Percentiles rank a stretch among this genome's conserved stretches.
Conservation (phyloP, 2,888 invertebrate genomes). For the Drosophila falleni region DNA sequence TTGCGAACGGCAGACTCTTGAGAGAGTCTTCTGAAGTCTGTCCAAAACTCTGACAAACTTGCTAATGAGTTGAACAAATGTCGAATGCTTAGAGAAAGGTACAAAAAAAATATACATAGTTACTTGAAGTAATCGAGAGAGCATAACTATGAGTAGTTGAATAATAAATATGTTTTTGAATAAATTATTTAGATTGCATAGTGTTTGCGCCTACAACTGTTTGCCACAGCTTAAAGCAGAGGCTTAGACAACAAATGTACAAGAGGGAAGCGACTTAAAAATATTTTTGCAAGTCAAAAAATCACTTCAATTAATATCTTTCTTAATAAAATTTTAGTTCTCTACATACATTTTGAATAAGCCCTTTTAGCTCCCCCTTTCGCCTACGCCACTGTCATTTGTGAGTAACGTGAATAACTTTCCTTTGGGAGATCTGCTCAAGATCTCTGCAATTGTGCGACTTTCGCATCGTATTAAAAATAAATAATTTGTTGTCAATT, state of each 20-base stretch:
- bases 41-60: conserved; percentile 7
- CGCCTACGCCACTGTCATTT: not conserved
- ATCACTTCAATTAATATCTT: not conserved
- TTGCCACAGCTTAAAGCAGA: conserved; percentile 2
- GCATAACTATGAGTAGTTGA: not conserved
- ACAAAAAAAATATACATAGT: not conserved
- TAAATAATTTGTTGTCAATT: conserved; percentile 75
- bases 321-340: not conserved
- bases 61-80: conserved; percentile 59
- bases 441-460: conserved; percentile 43
- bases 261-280: not conserved
- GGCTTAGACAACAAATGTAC: not conserved
- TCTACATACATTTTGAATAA: not conserved
- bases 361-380: not conserved
- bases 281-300: not conserved
- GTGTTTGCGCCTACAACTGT: conserved; percentile 2
- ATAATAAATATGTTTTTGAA: conserved; percentile 3
- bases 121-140: conserved; percentile 6
- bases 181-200: conserved; percentile 8
- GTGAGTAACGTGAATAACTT: conserved; percentile 14
- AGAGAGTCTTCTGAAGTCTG: conserved; percentile 16
- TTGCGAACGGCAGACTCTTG: conserved; percentile 20
- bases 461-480: conserved; percentile 66
- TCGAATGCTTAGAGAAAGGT: conserved; percentile 36
- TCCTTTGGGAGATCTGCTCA: conserved; percentile 20